Evolutionary conservation across 2,113 vertebrate species (phyloP).

Genomic region (Spea bombifrons): DNA sequence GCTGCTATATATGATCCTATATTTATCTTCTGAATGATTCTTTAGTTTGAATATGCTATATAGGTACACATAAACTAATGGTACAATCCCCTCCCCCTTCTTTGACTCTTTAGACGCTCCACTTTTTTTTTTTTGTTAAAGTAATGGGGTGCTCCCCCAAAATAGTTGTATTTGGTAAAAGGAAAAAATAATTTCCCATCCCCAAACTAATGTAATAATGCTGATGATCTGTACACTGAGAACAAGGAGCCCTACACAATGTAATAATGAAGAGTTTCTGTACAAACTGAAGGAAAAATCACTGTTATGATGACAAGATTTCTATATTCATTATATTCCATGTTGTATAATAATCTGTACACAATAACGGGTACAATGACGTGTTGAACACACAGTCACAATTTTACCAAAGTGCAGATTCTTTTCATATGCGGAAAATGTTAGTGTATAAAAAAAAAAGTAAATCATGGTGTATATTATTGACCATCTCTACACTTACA

Average conservation of each 20-base stretch:
- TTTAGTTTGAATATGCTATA: constrained; percentile 16
- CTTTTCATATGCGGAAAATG: neutral
- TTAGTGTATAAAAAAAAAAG: neutral
- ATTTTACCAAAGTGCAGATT: neutral
- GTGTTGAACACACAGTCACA: neutral
- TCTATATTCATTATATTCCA: constrained; percentile 19
- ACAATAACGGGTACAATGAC: neutral
- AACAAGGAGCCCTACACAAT: too few species aligned
- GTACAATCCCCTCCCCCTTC: constrained; percentile 9
- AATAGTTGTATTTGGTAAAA: neutral
- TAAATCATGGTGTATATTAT: neutral
- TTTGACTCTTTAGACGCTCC: too few species aligned
- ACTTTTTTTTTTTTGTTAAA: neutral
- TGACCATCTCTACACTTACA: neutral
- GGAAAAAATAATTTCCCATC: too few species aligned
- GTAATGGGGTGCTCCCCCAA: neutral
- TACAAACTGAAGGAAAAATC: too few species aligned
- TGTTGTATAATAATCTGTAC: constrained; percentile 24
- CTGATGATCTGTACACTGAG: too few species aligned
- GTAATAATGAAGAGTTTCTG: too few species aligned
- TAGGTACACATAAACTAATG: constrained; percentile 20
- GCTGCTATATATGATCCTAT: constrained; percentile 42
- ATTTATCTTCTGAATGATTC: constrained; percentile 36
- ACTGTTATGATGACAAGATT: neutral
- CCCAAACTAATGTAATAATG: too few species aligned